phyloP scores from a whole-genome alignment of 2,888 invertebrate species.

The Xestoiulus laeticollis region DNA sequence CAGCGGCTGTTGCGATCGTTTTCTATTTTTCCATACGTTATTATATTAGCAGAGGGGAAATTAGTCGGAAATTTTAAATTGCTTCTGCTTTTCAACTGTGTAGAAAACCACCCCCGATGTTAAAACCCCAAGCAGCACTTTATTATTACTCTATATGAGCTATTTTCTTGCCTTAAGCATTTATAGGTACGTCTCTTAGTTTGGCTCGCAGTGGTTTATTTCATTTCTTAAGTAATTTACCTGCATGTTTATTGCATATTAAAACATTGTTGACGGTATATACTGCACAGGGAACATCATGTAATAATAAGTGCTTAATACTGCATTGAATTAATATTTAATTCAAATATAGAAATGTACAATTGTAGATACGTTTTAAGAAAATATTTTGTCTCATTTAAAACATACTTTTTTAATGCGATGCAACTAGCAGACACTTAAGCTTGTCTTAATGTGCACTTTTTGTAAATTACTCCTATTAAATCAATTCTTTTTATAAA shows the following conservation, averaged over 20 bases:
- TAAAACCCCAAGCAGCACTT: not conserved
- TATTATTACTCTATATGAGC: not conserved
- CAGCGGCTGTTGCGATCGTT: slow-evolving; percentile 19
- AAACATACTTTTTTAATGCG: too few relatives aligned
- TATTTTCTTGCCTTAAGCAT: not conserved
- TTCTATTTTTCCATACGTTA: slow-evolving; percentile 33
- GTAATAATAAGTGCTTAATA: not conserved
- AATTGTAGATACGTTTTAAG: too few relatives aligned
- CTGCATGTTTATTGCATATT: not conserved
- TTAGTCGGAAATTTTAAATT: slow-evolving; percentile 20
- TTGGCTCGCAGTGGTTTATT: not conserved
- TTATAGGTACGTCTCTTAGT: not conserved
- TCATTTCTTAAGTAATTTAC: not conserved
- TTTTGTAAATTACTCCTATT: too few relatives aligned
- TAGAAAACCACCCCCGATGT: not conserved
- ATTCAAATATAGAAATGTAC: not conserved
- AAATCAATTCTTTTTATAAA: too few relatives aligned
- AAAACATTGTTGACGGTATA: not conserved
- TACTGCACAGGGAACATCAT: not conserved
- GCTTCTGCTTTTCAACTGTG: slow-evolving; percentile 4
- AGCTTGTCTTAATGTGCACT: too few relatives aligned
- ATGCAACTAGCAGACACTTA: too few relatives aligned
- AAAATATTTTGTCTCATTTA: too few relatives aligned
- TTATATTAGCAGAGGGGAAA: slow-evolving; percentile 27
- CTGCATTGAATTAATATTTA: too few relatives aligned